Percentiles rank a stretch among this genome's conserved stretches.
Conservation (phyloP, 1,140 invertebrate species). For the Heliothis subflexa region DNA sequence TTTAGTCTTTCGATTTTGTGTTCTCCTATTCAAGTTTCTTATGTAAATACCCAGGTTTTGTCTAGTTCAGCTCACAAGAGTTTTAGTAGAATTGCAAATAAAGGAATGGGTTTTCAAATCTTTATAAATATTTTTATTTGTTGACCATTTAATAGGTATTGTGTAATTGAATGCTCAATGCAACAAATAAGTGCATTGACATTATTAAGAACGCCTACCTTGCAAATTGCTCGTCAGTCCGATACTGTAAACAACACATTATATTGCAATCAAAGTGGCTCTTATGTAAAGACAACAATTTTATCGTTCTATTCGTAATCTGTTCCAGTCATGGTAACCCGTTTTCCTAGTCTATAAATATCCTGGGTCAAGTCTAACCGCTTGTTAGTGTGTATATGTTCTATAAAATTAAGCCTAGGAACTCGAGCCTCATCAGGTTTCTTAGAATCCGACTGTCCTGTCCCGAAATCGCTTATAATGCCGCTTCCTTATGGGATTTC, state of each 20-base stretch:
- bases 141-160: not conserved
- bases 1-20: no score
- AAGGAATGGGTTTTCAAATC: no score
- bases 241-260: not conserved
- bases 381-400: not conserved
- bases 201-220: not conserved
- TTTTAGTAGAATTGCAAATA: no score
- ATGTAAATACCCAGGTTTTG: no score
- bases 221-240: not conserved
- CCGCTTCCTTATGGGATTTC: not conserved
- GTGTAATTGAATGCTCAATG: not conserved
- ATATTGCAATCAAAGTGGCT: not conserved
- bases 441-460: no score
- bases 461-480: no score
- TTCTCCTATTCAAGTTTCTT: no score
- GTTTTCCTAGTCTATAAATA: slow-evolving; percentile 9
- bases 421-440: no score
- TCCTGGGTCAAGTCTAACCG: slow-evolving; percentile 11
- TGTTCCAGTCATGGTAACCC: slow-evolving; percentile 11
- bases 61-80: no score
- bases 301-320: slow-evolving; percentile 14
- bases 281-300: not conserved
- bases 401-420: no score
- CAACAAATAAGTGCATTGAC: not conserved
- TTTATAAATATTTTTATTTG: no score